A percentile compares a stretch with the other conserved stretches of the same genome.
Conservation (phyloP, 2,113 vertebrate genomes). For the Podarcis muralis region DNA sequence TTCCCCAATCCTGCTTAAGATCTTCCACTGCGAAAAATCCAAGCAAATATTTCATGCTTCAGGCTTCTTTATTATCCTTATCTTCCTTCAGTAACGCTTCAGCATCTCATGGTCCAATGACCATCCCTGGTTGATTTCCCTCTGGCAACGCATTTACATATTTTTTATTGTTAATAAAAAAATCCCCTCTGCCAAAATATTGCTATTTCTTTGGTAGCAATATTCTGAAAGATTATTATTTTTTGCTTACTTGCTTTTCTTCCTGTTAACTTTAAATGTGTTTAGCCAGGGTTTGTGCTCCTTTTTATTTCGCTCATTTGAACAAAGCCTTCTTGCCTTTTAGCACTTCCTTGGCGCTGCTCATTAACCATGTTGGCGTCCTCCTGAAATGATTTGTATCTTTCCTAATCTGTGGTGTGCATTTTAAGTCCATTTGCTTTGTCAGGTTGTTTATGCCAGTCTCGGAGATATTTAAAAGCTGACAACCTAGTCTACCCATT, state of each 20-base stretch:
- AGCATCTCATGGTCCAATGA: background rate
- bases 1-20: background rate
- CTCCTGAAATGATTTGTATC: background rate
- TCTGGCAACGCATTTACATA: background rate
- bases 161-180: background rate
- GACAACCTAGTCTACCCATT: background rate
- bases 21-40: background rate
- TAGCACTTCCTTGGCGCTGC: background rate
- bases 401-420: background rate
- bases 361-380: background rate
- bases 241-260: too few species aligned
- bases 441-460: background rate
- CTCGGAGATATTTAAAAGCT: background rate
- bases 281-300: background rate
- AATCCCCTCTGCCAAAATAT: background rate
- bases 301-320: background rate
- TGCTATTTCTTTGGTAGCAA: background rate
- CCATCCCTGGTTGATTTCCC: background rate
- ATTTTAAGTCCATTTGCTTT: background rate
- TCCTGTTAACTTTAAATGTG: background rate
- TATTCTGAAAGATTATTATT: background rate
- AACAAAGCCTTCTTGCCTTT: background rate
- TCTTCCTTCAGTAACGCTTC: background rate
- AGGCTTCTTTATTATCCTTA: background rate
- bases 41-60: background rate